phyloP scores from a whole-genome alignment of 92 coral and sea anemone genomes.

The Ricordea florida region DNA sequence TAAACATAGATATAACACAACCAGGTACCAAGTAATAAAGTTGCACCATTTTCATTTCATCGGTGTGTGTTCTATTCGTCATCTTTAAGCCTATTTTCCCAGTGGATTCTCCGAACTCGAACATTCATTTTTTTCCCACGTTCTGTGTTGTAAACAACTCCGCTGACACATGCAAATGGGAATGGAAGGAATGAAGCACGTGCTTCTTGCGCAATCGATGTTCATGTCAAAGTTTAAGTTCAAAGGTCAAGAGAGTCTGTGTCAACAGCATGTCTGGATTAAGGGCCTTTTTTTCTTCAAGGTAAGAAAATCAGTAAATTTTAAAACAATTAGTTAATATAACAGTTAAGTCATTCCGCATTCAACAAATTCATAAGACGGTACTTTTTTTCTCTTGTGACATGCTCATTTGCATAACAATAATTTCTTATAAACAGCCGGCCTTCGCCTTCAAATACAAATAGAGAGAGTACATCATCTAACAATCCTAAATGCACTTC shows the following conservation, averaged over 20 bases:
- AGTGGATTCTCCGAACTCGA: constrained; percentile 2
- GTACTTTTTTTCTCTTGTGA: not conserved
- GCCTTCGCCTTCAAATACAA: not conserved
- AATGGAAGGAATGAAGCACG: no score
- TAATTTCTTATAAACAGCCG: constrained; percentile 4
- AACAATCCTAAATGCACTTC: not conserved
- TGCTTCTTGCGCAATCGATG: constrained; percentile 6
- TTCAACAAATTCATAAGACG: not conserved
- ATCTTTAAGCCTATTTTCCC: not conserved
- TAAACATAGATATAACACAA: not conserved
- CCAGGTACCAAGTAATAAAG: not conserved
- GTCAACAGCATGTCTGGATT: not conserved
- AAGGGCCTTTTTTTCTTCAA: constrained; percentile 2
- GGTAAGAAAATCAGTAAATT: not conserved
- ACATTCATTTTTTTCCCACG: constrained; percentile 5
- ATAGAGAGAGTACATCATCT: not conserved
- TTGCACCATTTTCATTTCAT: not conserved
- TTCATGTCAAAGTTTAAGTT: not conserved
- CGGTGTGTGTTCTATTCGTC: constrained; percentile 7
- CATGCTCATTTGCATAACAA: constrained; percentile 2
- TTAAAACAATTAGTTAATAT: not conserved
- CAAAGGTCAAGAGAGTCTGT: not conserved
- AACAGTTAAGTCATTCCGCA: not conserved
- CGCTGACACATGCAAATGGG: constrained; percentile 2
- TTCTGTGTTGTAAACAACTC: not conserved